Base-by-base conservation (phyloP, 1,140 invertebrate genomes). In the Zophobas atratus region DNA sequence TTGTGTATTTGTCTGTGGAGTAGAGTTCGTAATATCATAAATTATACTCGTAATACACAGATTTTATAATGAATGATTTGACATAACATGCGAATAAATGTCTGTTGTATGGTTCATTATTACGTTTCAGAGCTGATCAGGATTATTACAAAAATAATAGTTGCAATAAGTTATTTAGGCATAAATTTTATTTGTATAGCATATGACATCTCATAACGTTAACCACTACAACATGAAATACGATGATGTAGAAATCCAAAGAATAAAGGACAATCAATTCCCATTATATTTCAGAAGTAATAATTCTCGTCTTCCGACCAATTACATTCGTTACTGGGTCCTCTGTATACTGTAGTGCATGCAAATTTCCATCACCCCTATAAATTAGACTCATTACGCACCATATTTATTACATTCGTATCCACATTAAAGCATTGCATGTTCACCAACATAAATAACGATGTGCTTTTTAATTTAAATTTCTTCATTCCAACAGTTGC, bases 401-500 rank as follows among this genome's bases (percentile, higher is more conserved):
- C 60, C 39, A 39, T 67, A 67, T 67, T 67, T 67, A 67, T 67
- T 67, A 48, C 60, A 32, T 46, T 43, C 60, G 60, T 67, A 67
- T 67, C 39, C 60, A 67, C 60, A 67, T 51, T 51, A 51, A 51
- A 51, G 49, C 49, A 51, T 67, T 43, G 60, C 60, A 67, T 67
- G 60, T 67, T 67, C 60, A 39, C 60, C 39, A 43, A 43, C 60
- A 67, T 67, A 67, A 67, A 67, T 67, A 67, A 67, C 60, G 39
- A 6, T 33, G 60, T 67, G 39, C 60, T 67, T 67, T 67, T 67
- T 67, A 67, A 67, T 67, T 67, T 67, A 39, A 67, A 67, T 67
- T 67, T 67, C 60, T 67, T 67, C 60, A 67, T 67, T 67, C 60
- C 60, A 67, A 67, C 60, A 43, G 60, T 67, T 67, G 60, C 60